A percentile compares a stretch with the other conserved stretches of the same genome.
Evolutionary conservation across 2,113 vertebrate genomes (phyloP).

Genomic region (Poeciliopsis retropinna): DNA sequence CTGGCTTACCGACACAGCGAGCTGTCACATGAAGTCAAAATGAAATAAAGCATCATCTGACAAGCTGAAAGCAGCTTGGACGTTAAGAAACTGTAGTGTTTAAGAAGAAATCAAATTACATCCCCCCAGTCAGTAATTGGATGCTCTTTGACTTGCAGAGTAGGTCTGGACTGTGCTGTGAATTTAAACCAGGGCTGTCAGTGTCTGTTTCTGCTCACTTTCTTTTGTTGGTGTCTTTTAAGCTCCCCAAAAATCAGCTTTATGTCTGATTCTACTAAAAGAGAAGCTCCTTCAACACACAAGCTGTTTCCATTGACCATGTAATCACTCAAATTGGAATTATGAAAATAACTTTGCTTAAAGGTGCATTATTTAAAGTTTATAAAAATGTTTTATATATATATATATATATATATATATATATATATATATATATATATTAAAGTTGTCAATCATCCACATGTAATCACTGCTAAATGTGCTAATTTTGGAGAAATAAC

Average conservation of each 20-base stretch:
- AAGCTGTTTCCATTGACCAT: neutral
- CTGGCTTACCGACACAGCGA: neutral
- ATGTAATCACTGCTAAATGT: too few relatives aligned
- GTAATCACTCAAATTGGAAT: too few relatives aligned
- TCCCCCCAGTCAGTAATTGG: neutral
- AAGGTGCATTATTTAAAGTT: too few relatives aligned
- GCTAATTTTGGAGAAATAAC: too few relatives aligned
- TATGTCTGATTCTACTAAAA: neutral
- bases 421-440: too few relatives aligned
- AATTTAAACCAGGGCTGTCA: neutral
- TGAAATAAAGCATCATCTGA: neutral
- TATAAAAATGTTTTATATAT: too few relatives aligned
- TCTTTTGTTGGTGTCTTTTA: neutral
- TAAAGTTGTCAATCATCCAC: too few relatives aligned
- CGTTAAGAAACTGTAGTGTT: conserved; percentile 1
- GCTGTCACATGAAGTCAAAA: neutral
- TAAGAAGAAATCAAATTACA: neutral
- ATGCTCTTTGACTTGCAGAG: neutral
- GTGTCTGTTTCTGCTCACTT: neutral
- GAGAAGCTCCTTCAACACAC: neutral
- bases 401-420: too few relatives aligned
- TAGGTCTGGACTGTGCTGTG: neutral
- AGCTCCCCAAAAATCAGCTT: neutral
- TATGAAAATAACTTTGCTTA: too few relatives aligned
- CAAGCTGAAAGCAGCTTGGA: conserved; percentile 11